Percentiles rank a stretch among this genome's conserved stretches.
These are phyloP conservation scores for Platerodrilus igneus DNA, from an alignment of 2,888 invertebrate species.

Conservation along the genomic window DNA sequence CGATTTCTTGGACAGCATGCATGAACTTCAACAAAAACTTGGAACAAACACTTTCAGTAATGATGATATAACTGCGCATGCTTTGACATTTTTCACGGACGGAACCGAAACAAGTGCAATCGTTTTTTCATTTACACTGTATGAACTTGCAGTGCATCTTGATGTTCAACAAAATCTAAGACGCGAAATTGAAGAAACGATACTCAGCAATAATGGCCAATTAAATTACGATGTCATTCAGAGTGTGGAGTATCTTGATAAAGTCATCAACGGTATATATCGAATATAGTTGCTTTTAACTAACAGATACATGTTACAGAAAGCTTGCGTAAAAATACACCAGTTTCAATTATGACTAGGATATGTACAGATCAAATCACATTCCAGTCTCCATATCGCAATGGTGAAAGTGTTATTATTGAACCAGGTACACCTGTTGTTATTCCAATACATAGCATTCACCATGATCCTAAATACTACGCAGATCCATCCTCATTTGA, in stretches of 20 bases:
- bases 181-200: constrained; percentile 43
- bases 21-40: constrained; percentile 35
- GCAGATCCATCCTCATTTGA: constrained; percentile 44
- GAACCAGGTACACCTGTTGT: constrained; percentile 37
- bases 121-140: constrained; percentile 48
- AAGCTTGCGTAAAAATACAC: constrained; percentile 26
- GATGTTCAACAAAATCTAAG: constrained; percentile 46
- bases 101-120: constrained; percentile 54
- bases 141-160: constrained; percentile 49
- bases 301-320: no score
- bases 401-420: constrained; percentile 27
- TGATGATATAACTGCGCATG: constrained; percentile 52
- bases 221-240: constrained; percentile 49
- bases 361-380: constrained; percentile 32
- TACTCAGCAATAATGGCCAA: constrained; percentile 41
- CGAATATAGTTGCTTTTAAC: no score
- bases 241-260: constrained; percentile 50
- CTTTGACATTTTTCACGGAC: constrained; percentile 52
- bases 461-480: constrained; percentile 42
- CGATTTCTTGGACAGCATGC: constrained; percentile 48
- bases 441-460: constrained; percentile 40
- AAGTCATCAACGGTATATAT: constrained; percentile 46
- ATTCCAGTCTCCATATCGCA: constrained; percentile 23
- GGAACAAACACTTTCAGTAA: constrained; percentile 36
- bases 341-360: constrained; percentile 24